Evolutionary conservation across 2,888 invertebrate species (phyloP).

Genomic region (Galerucella calmariensis): DNA sequence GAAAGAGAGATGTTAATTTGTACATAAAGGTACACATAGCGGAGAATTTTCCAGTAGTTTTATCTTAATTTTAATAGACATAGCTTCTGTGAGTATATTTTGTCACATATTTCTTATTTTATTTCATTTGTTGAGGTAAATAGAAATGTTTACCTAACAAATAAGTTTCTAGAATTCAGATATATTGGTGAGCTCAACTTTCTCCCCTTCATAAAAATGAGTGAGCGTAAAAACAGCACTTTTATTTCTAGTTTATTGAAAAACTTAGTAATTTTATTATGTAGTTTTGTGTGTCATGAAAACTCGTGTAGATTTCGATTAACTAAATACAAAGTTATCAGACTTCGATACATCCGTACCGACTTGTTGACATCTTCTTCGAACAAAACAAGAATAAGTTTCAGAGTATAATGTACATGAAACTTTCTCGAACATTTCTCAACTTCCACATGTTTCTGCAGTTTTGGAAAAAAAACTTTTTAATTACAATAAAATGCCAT

Average conservation of each 20-base stretch:
- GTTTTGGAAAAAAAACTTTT: conserved; percentile 57
- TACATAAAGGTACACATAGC: no score
- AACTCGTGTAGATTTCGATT: conserved; percentile 23
- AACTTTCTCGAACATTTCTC: conserved; percentile 34
- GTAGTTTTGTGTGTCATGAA: conserved; percentile 8
- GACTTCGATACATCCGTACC: conserved; percentile 30
- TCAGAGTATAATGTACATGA: conserved; percentile 15
- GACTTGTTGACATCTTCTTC: conserved; percentile 31
- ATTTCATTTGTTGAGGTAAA: no score
- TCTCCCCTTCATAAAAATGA: background rate
- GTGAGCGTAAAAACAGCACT: background rate
- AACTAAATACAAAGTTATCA: conserved; percentile 31
- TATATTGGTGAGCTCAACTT: no score
- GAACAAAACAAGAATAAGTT: conserved; percentile 27
- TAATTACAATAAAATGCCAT: conserved; percentile 64
- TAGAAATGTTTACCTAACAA: no score
- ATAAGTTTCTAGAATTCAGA: no score
- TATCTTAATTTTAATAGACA: no score
- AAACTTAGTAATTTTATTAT: conserved; percentile 21
- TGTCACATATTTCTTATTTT: no score
- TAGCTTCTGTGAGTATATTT: no score
- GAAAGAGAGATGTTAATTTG: no score
- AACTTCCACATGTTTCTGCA: conserved; percentile 53
- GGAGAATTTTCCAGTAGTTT: no score
- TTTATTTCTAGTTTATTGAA: conserved; percentile 15